These are phyloP conservation scores for Epicauta chinensis DNA, from an alignment of 1,140 invertebrate species.

Conservation along the genomic window DNA sequence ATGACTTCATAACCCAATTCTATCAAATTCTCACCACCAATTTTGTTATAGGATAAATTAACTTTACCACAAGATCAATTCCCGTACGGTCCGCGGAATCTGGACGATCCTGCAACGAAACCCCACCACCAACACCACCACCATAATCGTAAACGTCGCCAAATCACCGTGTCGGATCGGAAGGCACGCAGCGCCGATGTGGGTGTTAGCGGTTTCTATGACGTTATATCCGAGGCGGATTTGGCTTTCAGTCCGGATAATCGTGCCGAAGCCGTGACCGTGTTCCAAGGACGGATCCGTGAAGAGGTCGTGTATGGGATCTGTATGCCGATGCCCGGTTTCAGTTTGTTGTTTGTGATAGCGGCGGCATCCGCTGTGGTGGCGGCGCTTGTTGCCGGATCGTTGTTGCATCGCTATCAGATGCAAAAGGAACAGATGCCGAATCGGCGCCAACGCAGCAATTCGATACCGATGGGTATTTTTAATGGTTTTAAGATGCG, in stretches of 20 bases:
- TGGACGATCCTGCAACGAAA: slow-evolving; percentile 45
- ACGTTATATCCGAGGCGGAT: slow-evolving; percentile 89
- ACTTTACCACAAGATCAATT: slow-evolving; percentile 58
- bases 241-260: slow-evolving; percentile 81
- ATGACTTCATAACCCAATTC: too few species aligned
- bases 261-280: slow-evolving; percentile 71
- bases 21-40: background rate
- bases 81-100: slow-evolving; percentile 71
- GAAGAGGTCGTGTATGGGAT: slow-evolving; percentile 88
- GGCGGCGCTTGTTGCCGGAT: slow-evolving; percentile 70
- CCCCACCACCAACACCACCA: slow-evolving; percentile 28
- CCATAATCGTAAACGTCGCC: slow-evolving; percentile 23
- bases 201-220: slow-evolving; percentile 78
- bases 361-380: slow-evolving; percentile 79
- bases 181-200: slow-evolving; percentile 69
- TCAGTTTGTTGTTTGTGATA: slow-evolving; percentile 80
- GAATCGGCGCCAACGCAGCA: slow-evolving; percentile 43
- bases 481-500: slow-evolving; percentile 49
- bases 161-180: slow-evolving; percentile 45
- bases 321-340: slow-evolving; percentile 81
- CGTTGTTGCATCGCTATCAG: slow-evolving; percentile 67
- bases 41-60: background rate
- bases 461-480: slow-evolving; percentile 48
- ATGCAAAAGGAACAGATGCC: slow-evolving; percentile 56
- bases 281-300: slow-evolving; percentile 78